Evolutionary conservation across 2,888 invertebrate genomes (phyloP).

Genomic region (Schizaphis graminum): DNA sequence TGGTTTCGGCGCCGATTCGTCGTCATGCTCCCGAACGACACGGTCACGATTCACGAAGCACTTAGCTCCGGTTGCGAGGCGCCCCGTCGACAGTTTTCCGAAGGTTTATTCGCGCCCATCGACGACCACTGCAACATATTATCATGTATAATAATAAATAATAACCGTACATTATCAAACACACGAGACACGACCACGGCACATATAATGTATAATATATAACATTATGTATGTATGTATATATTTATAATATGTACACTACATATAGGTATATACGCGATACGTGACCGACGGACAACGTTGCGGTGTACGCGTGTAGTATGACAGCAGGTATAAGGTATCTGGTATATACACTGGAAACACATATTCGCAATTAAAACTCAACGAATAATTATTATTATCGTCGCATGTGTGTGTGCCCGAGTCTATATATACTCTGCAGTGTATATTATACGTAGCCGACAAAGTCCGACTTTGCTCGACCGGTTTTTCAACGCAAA

Average conservation of each 20-base stretch:
- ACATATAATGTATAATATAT: not conserved
- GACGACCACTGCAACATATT: not conserved
- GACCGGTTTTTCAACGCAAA: not conserved
- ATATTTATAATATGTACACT: no score
- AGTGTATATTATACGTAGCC: not conserved
- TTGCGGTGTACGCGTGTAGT: not conserved
- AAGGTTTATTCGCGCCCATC: not conserved
- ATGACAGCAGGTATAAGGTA: not conserved
- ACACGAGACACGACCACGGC: not conserved
- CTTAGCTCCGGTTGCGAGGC: conserved; percentile 26
- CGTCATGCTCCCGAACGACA: not conserved
- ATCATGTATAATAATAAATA: not conserved
- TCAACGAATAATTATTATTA: conserved; percentile 13
- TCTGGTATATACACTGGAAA: not conserved
- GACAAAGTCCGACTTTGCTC: not conserved
- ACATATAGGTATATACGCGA: not conserved
- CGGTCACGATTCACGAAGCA: conserved; percentile 46
- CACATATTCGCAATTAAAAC: conserved; percentile 49
- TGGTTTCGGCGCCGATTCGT: conserved; percentile 27
- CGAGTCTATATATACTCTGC: not conserved
- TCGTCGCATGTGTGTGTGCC: not conserved
- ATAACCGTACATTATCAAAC: not conserved
- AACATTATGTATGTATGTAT: not conserved
- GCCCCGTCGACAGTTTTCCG: conserved; percentile 36
- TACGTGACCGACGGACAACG: not conserved